Evolutionary conservation across 35 echinoderm and acorn worm genomes (phyloP), one percentile per base, ranked within the genome.

Genomic region (Nesometra sesokonis): DNA sequence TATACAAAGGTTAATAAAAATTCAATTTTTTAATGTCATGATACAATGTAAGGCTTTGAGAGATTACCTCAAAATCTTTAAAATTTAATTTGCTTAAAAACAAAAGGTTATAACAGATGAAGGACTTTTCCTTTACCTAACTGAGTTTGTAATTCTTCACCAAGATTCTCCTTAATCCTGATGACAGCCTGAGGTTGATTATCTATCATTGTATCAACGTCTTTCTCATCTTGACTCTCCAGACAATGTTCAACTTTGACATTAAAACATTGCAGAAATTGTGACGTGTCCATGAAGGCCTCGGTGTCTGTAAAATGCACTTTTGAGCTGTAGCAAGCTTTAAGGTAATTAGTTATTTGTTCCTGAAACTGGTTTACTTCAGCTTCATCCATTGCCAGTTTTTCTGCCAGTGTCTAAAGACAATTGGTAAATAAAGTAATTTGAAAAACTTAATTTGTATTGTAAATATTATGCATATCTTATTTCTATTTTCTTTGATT

Each of bases 191-290:
- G 82, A 76, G 84, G 77, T 40, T 30, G 80, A 32, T 88, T 84
- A 77, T 47, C 27, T 37, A 3, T 78, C 81, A 78, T 91, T 77
- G n/a, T 32, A 15, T 82, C 77, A n/a, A 36, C 52, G 21, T 84
- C 84, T 30, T 77, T 46, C 76, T 85, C 82, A n/a, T 85, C 82
- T 86, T 81, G 35, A 11, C 29, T 76, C 27, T 88, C 86, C 33
- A 85, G 77, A 17, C 39, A 80, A 67, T 91, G 90, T 35, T 39
- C 84, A 27, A 34, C 77, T 83, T 87, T 77, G 35, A 89, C 83
- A 81, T 93, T 86, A 76, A 97, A 97, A 83, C 94, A 97, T 33
- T 91, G 85, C 34, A 97, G 47, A 46, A 97, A 97, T 34, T 90
- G 89, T 0, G 94, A 52, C 0, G 89, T 82, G 37, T 97, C 94